Base-by-base conservation (phyloP, 1,140 invertebrate genomes). In the Halesus radiatus region DNA sequence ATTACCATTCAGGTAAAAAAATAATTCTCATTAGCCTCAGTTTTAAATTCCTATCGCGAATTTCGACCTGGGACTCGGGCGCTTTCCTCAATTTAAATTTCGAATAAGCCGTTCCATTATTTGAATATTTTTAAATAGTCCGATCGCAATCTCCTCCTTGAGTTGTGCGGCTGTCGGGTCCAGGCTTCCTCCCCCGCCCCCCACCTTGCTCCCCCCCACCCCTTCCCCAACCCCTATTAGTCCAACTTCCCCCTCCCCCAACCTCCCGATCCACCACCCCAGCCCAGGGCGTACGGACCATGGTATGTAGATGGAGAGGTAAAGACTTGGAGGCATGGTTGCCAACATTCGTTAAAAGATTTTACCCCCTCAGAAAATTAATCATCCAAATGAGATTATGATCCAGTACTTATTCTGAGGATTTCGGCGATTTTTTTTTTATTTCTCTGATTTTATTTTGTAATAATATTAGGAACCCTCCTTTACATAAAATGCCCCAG, bases 91-190 rank as follows among this genome's bases (percentile, higher is more conserved):
- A 72, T 79, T 79, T 79, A 79, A 79, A 72, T 66, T 73, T 79
- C 77, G 66, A 72, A 53, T 72, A 79, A 81, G 73, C 58, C 77
- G 70, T 64, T 72, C 76, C 64, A 76, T 79, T 76, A 62, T 82
- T 82, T 80, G 81, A 82, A 82, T 82, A 82, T 83, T 79, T 81
- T 83, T 83, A 80, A 83, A 79, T 76, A 80, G 82, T 83, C 66
- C 79, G 81, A 83, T 83, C 76, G 81, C 81, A 80, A 83, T 83
- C 82, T 80, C 75, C 58, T 79, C 58, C 76, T 50, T 76, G 76
- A 81, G 80, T 81, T 78, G 80, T 73, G 78, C 66, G 79, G 81
- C 81, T 83, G 81, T 83, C 81, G 81, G 54, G 81, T 83, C 81
- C 82, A 81, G 79, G 76, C 76, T 15, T 54, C 66, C 64, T 68